A percentile compares a stretch with the other conserved stretches of the same genome.
These are phyloP conservation scores for Eucriotettix oculatus DNA, from an alignment of 2,888 invertebrate genomes.

Conservation along the genomic window DNA sequence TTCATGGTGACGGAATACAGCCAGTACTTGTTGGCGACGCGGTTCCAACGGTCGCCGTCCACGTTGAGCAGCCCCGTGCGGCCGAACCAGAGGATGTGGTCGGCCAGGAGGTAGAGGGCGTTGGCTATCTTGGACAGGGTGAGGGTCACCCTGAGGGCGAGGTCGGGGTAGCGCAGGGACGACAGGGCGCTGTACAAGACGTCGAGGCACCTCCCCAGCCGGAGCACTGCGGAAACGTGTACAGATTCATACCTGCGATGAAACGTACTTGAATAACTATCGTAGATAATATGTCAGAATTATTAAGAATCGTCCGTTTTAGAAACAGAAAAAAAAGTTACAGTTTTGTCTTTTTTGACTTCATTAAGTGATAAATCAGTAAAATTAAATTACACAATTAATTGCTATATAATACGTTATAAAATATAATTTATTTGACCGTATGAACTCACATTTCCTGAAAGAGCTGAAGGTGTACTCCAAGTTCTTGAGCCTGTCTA, in stretches of 20 bases:
- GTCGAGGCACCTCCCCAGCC: conserved; percentile 73
- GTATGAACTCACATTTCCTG: conserved; percentile 68
- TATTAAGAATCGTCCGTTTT: no score
- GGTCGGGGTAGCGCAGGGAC: conserved; percentile 53
- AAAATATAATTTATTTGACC: no score
- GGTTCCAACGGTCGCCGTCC: conserved; percentile 60
- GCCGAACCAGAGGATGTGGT: conserved; percentile 75
- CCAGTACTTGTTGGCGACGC: conserved; percentile 67
- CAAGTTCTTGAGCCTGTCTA: conserved; percentile 60
- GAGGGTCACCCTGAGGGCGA: conserved; percentile 48
- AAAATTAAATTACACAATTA: no score
- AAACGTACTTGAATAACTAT: not conserved
- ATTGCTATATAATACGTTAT: no score
- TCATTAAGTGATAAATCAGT: no score
- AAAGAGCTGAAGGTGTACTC: conserved; percentile 73
- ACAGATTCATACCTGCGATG: not conserved
- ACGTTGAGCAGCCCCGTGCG: conserved; percentile 43
- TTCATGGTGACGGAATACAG: conserved; percentile 65
- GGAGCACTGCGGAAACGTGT: conserved; percentile 43
- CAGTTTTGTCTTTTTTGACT: no score
- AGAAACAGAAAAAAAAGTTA: no score
- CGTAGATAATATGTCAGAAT: not conserved
- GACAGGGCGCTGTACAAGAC: conserved; percentile 57
- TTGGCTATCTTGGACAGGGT: conserved; percentile 66
- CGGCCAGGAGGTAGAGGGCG: conserved; percentile 63